Percentiles rank a stretch among this genome's conserved stretches.
Evolutionary conservation across 2,113 vertebrate genomes (phyloP).

Genomic region (Grammomys surdaster): DNA sequence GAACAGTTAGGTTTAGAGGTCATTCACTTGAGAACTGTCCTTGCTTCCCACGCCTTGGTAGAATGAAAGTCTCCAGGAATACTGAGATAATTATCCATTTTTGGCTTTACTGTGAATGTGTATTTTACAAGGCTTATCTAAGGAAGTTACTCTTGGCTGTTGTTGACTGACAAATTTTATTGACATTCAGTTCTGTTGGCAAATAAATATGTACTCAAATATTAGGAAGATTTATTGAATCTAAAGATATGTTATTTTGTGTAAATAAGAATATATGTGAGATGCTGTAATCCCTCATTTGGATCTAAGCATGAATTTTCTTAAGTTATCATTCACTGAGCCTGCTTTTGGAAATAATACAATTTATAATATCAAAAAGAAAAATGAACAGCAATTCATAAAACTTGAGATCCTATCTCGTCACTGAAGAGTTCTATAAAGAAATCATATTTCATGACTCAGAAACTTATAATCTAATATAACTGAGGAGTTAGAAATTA

Average conservation of each 20-base stretch:
- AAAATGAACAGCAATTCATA: conserved; percentile 49
- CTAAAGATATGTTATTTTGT: conserved; percentile 64
- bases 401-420: conserved; percentile 31
- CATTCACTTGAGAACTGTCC: neutral
- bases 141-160: conserved; percentile 61
- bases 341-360: conserved; percentile 67
- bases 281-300: conserved; percentile 68
- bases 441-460: conserved; percentile 54
- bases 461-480: conserved; percentile 28
- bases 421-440: conserved; percentile 28
- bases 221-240: conserved; percentile 68
- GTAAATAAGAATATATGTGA: conserved; percentile 68
- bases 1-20: neutral
- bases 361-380: conserved; percentile 56
- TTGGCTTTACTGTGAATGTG: conserved; percentile 36
- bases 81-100: conserved; percentile 35
- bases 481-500: conserved; percentile 43
- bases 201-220: conserved; percentile 78
- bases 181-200: conserved; percentile 56
- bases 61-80: neutral
- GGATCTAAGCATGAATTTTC: conserved; percentile 69
- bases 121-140: conserved; percentile 55
- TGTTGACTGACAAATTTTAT: conserved; percentile 31
- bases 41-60: neutral
- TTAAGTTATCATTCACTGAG: conserved; percentile 64